A percentile compares a stretch with the other conserved stretches of the same genome.
These are phyloP conservation scores for Halyomorpha halys DNA, from an alignment of 1,140 invertebrate genomes.

Conservation along the genomic window DNA sequence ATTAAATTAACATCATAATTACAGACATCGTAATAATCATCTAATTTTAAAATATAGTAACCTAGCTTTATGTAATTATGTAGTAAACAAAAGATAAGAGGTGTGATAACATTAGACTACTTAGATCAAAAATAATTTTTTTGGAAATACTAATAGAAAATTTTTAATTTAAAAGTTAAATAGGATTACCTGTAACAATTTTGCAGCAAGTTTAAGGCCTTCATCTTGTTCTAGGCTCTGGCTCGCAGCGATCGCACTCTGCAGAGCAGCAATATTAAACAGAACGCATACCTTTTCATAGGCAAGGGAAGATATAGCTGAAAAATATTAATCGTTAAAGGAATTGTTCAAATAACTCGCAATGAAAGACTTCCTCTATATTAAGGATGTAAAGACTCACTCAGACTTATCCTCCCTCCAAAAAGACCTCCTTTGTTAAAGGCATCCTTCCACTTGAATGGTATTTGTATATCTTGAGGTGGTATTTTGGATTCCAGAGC, in stretches of 20 bases:
- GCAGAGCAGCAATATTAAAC: conserved; percentile 93
- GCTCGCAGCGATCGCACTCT: conserved; percentile 75
- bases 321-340: conserved; percentile 30
- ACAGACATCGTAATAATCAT: no score
- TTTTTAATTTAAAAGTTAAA: neutral
- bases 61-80: no score
- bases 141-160: no score
- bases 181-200: conserved; percentile 69
- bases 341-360: neutral
- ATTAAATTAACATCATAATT: no score
- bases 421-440: conserved; percentile 94
- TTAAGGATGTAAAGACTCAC: conserved; percentile 47
- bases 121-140: no score
- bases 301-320: conserved; percentile 69
- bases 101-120: no score
- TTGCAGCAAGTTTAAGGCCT: conserved; percentile 84
- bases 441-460: conserved; percentile 99
- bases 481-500: conserved; percentile 90
- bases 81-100: no score
- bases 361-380: neutral
- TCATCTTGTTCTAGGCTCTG: conserved; percentile 86
- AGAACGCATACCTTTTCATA: conserved; percentile 94
- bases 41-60: no score
- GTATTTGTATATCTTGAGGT: conserved; percentile 76
- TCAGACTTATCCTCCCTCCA: conserved; percentile 81